phyloP scores from a whole-genome alignment of 2,888 invertebrate genomes.

The Rhingia campestris region DNA sequence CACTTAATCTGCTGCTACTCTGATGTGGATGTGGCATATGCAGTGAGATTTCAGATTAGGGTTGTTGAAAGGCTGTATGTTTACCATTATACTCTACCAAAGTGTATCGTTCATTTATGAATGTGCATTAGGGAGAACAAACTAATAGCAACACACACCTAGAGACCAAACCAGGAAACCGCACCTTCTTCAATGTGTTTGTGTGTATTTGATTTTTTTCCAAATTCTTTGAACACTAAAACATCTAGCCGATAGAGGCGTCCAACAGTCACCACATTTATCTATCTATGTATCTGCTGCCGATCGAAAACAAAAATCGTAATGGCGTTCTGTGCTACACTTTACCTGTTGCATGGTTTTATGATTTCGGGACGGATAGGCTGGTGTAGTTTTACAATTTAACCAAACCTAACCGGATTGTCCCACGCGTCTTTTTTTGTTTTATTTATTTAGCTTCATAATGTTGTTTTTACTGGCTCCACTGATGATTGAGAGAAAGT shows the following conservation, averaged over 20 bases:
- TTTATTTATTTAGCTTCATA: slow-evolving; percentile 23
- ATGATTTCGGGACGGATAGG: slow-evolving; percentile 44
- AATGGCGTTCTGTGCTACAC: slow-evolving; percentile 44
- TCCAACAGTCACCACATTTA: slow-evolving; percentile 20
- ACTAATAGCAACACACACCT: background rate
- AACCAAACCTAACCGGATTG: slow-evolving; percentile 54
- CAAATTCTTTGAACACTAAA: slow-evolving; percentile 24
- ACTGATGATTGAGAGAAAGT: slow-evolving; percentile 63
- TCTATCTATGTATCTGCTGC: slow-evolving; percentile 30
- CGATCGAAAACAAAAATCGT: slow-evolving; percentile 16
- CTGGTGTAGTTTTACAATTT: slow-evolving; percentile 38
- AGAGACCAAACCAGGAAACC: slow-evolving; percentile 38
- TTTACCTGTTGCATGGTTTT: slow-evolving; percentile 64
- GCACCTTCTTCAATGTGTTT: slow-evolving; percentile 39
- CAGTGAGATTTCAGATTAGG: slow-evolving; percentile 54
- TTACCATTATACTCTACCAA: slow-evolving; percentile 27
- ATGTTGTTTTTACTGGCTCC: slow-evolving; percentile 26
- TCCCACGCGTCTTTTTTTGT: slow-evolving; percentile 59
- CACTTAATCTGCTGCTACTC: slow-evolving; percentile 51
- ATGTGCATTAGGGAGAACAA: slow-evolving; percentile 19
- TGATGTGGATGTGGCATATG: slow-evolving; percentile 35
- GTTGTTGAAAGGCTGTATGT: slow-evolving; percentile 51
- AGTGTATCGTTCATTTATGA: background rate
- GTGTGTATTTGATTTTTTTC: slow-evolving; percentile 20
- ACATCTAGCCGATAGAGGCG: slow-evolving; percentile 10